These are phyloP conservation scores for Tenrec ecaudatus DNA, from an alignment of 2,113 vertebrate genomes.

Conservation along the genomic window DNA sequence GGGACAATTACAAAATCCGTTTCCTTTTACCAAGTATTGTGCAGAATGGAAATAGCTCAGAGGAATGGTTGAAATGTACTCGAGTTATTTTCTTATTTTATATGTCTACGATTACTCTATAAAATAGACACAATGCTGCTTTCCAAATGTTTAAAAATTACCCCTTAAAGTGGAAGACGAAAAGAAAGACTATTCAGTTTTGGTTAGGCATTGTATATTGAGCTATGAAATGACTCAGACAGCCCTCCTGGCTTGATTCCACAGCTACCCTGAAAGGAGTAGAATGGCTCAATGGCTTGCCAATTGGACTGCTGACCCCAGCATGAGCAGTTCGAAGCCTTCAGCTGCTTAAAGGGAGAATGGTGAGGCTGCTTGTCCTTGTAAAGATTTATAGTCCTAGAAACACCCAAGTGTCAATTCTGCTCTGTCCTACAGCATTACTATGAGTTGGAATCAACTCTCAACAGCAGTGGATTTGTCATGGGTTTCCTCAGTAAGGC, in stretches of 20 bases:
- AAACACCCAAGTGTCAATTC: too few relatives aligned
- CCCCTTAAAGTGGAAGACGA: background rate
- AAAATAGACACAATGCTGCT: background rate
- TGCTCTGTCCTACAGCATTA: too few relatives aligned
- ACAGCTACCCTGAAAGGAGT: background rate
- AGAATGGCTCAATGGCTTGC: too few relatives aligned
- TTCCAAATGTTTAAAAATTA: conserved; percentile 29
- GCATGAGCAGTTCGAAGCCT: too few relatives aligned
- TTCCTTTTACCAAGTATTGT: background rate
- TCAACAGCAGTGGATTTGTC: too few relatives aligned
- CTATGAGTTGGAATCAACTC: too few relatives aligned
- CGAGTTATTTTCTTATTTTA: conserved; percentile 27
- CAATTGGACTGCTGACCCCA: too few relatives aligned
- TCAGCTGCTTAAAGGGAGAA: too few relatives aligned
- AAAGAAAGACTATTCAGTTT: background rate
- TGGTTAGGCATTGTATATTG: background rate
- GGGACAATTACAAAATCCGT: background rate
- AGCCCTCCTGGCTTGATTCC: background rate
- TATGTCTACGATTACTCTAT: background rate
- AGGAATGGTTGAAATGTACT: background rate
- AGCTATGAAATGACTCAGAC: background rate
- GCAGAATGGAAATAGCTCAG: background rate
- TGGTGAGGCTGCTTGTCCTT: too few relatives aligned
- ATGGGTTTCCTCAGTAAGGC: too few relatives aligned
- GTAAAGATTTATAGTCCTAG: too few relatives aligned